Evolutionary conservation across 1,140 invertebrate genomes (phyloP), one percentile per base, ranked within the genome.

Genomic region (Varroa destructor): DNA sequence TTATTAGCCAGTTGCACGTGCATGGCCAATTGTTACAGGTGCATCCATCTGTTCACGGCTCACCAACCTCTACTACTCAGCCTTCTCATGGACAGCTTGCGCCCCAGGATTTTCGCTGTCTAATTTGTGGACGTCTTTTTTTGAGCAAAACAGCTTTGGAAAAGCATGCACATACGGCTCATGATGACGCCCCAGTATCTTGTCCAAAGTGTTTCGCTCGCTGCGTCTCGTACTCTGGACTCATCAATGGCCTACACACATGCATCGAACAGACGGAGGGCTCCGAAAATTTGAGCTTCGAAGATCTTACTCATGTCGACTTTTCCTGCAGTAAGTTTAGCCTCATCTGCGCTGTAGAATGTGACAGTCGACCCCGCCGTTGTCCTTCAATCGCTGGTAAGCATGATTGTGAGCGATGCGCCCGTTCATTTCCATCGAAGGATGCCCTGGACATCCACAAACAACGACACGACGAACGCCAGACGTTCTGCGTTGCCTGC

Each of bases 241-340:
- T 67, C 40, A 67, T 67, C 61, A 46, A 67, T 40, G 61, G 61
- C 1, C 37, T 67, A 46, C 61, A 67, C 37, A 67, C 61, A 3
- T 67, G 61, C 8, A 67, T 67, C 61, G 61, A 67, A 37, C 61
- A 40, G 12, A 14, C 61, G 12, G 40, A 12, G 5, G 61, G 12
- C 37, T 12, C 12, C 37, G 42, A 25, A 6, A 25, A 10, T 14
- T 55, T 14, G 10, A 56, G 42, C 2, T 90, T 88, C 77, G 82
- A 86, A 70, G 87, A 90, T 78, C 78, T 89, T n/a, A 86, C 84
- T 2, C 89, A 88, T 77, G 84, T 88, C 0, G 88, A 90, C 76
- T 91, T 90, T 75, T 87, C 88, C 0, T 85, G 84, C 43, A 82
- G 84, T 58, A 90, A 90, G 77, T 90, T 89, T 76, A 84, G 88